Evolutionary conservation across 2,888 invertebrate genomes (phyloP).

Genomic region (Acleris emargana): DNA sequence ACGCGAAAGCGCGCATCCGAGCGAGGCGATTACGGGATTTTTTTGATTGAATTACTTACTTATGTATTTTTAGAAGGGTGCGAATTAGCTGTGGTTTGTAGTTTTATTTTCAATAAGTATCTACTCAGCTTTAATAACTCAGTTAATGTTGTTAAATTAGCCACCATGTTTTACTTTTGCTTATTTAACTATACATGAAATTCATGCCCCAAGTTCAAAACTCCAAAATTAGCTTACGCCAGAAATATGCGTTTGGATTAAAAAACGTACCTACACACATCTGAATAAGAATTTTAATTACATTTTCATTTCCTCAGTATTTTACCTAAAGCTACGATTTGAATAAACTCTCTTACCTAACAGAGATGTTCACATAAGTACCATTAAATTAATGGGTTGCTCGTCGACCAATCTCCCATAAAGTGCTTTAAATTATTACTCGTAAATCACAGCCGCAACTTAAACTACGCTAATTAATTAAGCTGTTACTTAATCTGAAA

Average conservation of each 20-base stretch:
- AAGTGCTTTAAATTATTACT: conserved; percentile 2
- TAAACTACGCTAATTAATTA: conserved; percentile 22
- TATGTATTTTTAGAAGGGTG: conserved; percentile 15
- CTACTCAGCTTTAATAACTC: not conserved
- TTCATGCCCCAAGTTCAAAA: no score
- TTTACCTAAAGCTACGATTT: no score
- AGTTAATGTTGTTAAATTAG: not conserved
- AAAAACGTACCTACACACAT: no score
- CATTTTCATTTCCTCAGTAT: no score
- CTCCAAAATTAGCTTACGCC: no score
- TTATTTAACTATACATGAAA: no score
- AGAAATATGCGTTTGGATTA: no score
- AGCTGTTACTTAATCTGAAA: conserved; percentile 18
- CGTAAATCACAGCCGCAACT: conserved; percentile 9
- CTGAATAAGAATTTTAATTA: no score
- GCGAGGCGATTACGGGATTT: conserved; percentile 46
- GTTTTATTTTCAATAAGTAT: conserved; percentile 1
- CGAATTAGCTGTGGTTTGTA: conserved; percentile 18
- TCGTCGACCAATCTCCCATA: not conserved
- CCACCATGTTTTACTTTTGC: no score
- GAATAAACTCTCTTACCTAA: no score
- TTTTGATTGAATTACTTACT: conserved; percentile 10
- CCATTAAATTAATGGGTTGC: not conserved
- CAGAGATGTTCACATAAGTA: no score
- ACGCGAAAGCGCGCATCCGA: conserved; percentile 68